phyloP scores from a whole-genome alignment of 2,888 invertebrate genomes.

The Drosophila pullipes region DNA sequence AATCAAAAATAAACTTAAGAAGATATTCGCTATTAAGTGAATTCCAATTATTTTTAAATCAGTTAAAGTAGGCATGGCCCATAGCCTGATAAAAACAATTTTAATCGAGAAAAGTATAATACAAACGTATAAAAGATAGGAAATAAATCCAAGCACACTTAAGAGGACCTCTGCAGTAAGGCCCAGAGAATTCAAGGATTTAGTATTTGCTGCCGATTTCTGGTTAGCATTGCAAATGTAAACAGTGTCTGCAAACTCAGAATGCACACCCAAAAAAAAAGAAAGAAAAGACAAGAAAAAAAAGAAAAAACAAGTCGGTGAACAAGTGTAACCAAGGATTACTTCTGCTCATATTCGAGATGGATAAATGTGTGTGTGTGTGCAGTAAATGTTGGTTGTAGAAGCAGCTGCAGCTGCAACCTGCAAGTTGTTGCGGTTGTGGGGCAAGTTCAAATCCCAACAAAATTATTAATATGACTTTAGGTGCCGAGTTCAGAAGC shows the following conservation, averaged over 20 bases:
- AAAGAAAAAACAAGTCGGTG: not conserved
- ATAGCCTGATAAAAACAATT: not conserved
- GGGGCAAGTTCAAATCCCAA: conserved; percentile 61
- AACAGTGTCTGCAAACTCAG: conserved; percentile 39
- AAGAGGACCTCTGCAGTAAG: conserved; percentile 8
- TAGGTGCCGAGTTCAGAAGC: conserved; percentile 58
- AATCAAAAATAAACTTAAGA: not conserved
- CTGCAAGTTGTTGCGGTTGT: conserved; percentile 64
- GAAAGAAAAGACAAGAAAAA: not conserved
- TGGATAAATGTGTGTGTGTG: not conserved
- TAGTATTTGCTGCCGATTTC: conserved; percentile 46
- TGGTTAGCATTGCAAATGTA: conserved; percentile 65
- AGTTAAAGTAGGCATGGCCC: not conserved
- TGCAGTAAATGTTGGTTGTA: conserved; percentile 24
- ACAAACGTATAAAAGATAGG: not conserved
- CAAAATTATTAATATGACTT: conserved; percentile 80
- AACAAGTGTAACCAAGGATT: conserved; percentile 35
- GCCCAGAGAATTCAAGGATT: conserved; percentile 40
- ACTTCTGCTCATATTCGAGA: conserved; percentile 16
- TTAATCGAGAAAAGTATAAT: not conserved
- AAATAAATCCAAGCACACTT: conserved; percentile 43
- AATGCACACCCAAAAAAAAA: conserved; percentile 21
- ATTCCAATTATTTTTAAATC: not conserved
- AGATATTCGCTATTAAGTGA: not conserved
- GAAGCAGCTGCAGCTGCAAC: conserved; percentile 38